Evolutionary conservation across 1,140 invertebrate genomes (phyloP).

Genomic region (Apis cerana): DNA sequence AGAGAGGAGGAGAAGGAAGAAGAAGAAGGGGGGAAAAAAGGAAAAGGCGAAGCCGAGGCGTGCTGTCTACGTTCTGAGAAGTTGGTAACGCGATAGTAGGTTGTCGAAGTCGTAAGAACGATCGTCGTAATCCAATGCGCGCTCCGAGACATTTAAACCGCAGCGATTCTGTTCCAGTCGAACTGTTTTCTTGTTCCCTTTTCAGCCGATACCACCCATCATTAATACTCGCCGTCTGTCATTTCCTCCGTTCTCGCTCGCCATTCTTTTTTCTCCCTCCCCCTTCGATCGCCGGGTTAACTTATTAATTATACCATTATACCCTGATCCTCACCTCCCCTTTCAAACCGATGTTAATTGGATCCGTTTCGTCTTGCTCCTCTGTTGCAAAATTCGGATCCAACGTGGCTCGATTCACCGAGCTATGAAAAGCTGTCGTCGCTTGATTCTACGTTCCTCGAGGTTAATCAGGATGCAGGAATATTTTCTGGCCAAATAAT

Average conservation of each 20-base stretch:
- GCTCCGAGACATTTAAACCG: constrained; percentile 32
- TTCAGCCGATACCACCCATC: neutral
- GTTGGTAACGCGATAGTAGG: constrained; percentile 40
- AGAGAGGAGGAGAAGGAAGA: neutral
- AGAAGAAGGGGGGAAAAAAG: too few species aligned
- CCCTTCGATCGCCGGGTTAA: neutral
- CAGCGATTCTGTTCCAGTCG: constrained; percentile 24
- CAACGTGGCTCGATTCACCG: neutral
- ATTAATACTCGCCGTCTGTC: neutral
- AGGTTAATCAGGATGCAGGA: neutral
- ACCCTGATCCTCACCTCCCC: constrained; percentile 17
- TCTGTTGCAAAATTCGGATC: neutral
- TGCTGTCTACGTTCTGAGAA: constrained; percentile 20
- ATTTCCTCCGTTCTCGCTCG: neutral
- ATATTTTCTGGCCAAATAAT: neutral
- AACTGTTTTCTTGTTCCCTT: neutral
- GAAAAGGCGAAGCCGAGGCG: neutral
- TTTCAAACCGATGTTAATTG: constrained; percentile 3
- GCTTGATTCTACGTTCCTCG: neutral
- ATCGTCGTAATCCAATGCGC: constrained; percentile 41
- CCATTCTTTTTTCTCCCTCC: neutral
- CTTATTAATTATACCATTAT: constrained; percentile 6
- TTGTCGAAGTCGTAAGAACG: constrained; percentile 39
- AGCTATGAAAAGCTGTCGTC: neutral
- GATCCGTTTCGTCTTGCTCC: neutral